A percentile compares a stretch with the other conserved stretches of the same genome.
phyloP scores from a whole-genome alignment of 2,113 vertebrate genomes.

The Pedionomus torquatus region DNA sequence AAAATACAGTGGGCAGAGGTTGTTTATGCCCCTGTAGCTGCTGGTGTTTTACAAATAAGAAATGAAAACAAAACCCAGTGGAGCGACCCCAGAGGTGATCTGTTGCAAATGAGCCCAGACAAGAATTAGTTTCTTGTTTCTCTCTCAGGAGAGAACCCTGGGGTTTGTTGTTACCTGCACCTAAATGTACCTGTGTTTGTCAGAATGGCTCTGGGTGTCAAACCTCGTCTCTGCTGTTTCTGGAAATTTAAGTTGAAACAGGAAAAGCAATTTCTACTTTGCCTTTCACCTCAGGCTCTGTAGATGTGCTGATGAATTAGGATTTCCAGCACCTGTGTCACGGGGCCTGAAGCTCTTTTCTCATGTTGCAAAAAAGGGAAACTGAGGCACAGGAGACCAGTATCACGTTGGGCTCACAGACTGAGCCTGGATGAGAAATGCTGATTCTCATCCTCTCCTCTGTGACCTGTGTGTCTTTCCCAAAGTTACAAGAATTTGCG shows the following conservation, averaged over 20 bases:
- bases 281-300: not conserved
- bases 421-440: not conserved
- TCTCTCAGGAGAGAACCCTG: not conserved
- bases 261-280: not conserved
- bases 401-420: not conserved
- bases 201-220: not conserved
- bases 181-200: not conserved
- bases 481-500: not conserved
- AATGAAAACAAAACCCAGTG: not conserved
- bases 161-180: not conserved
- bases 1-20: not conserved
- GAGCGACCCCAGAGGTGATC: not conserved
- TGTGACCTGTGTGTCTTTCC: not conserved
- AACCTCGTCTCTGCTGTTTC: not conserved
- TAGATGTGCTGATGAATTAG: accelerated
- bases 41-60: not conserved
- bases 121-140: not conserved
- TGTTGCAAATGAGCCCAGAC: not conserved
- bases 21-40: not conserved
- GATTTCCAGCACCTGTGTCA: not conserved
- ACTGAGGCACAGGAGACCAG: not conserved
- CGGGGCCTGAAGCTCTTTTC: not conserved
- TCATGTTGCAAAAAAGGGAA: not conserved
- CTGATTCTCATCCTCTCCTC: not conserved
- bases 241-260: not conserved